phyloP scores from a whole-genome alignment of 2,113 vertebrate species.

The Pterophyllum scalare region DNA sequence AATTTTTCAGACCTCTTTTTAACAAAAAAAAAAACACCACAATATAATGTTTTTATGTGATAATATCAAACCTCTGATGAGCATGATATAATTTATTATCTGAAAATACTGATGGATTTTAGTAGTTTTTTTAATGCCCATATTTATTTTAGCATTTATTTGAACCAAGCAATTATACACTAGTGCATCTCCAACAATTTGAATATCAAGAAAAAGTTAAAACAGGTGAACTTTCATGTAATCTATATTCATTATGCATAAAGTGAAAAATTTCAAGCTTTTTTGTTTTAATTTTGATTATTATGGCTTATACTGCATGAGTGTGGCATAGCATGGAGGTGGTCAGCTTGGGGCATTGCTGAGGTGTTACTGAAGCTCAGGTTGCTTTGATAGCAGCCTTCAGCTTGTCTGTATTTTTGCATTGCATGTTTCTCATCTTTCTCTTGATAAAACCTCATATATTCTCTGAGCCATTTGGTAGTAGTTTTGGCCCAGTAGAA shows the following conservation, averaged over 20 bases:
- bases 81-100: background rate
- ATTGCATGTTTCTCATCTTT: background rate
- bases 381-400: background rate
- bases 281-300: background rate
- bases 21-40: background rate
- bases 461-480: background rate
- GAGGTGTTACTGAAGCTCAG: background rate
- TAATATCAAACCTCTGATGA: background rate
- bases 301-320: background rate
- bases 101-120: background rate
- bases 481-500: background rate
- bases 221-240: background rate
- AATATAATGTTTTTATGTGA: background rate
- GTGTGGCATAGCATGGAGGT: background rate
- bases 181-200: too few species aligned
- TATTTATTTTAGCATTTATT: too few species aligned
- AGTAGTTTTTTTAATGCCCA: background rate
- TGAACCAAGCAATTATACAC: too few species aligned
- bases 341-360: constrained; percentile 1
- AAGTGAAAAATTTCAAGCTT: background rate
- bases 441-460: background rate
- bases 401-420: background rate
- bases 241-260: background rate
- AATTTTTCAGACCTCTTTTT: background rate
- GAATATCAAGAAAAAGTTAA: too few species aligned